Conservation (phyloP, 2,797 vertebrate genomes). For the Acipenser ruthenus region DNA sequence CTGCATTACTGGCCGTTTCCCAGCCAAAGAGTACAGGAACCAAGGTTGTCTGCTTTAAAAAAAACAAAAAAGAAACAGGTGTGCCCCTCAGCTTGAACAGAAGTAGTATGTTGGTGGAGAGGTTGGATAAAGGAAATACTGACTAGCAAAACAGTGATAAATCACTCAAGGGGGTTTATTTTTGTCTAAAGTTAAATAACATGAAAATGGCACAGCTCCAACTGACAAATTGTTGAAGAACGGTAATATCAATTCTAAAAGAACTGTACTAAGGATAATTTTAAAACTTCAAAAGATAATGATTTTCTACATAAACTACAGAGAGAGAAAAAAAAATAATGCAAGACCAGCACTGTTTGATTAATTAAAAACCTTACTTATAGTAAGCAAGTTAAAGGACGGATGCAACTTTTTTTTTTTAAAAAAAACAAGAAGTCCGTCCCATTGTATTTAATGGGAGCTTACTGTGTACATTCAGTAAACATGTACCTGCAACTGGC, state of each 20-base stretch:
- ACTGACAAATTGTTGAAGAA: conserved; percentile 3
- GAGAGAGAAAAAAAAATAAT: too few relatives aligned
- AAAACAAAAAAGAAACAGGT: conserved; percentile 47
- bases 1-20: conserved; percentile 67
- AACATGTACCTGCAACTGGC: neutral
- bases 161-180: neutral
- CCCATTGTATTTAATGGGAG: too few relatives aligned
- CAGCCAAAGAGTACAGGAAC: conserved; percentile 58
- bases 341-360: too few relatives aligned
- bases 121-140: neutral
- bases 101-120: conserved; percentile 25
- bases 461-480: neutral
- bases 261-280: neutral
- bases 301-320: neutral
- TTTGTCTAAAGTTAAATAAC: neutral
- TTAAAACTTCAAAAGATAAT: neutral
- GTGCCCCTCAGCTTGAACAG: conserved; percentile 49
- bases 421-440: too few relatives aligned
- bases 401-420: too few relatives aligned
- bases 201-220: neutral
- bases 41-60: conserved; percentile 62
- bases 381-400: too few relatives aligned
- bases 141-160: neutral
- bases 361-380: too few relatives aligned
- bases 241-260: neutral